Evolutionary conservation across 1,140 invertebrate genomes (phyloP).

Genomic region (Hyles euphorbiae): DNA sequence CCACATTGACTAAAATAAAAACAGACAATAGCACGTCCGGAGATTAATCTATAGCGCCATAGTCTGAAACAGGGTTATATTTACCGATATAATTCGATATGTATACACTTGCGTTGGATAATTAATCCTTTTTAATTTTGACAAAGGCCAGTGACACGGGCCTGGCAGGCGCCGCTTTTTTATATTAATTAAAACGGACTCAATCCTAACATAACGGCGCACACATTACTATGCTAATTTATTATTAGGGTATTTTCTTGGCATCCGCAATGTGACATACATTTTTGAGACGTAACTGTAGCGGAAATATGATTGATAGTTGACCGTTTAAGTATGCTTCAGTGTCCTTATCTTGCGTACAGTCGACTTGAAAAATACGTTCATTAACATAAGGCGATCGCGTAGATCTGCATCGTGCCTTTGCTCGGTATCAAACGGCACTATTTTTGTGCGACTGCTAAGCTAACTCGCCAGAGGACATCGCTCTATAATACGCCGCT

Average conservation of each 20-base stretch:
- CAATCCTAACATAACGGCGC: constrained; percentile 64
- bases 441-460: no score
- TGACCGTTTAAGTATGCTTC: constrained; percentile 46
- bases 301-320: constrained; percentile 69
- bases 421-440: no score
- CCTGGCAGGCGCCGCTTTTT: constrained; percentile 43
- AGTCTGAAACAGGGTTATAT: no score
- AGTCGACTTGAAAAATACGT: background rate
- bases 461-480: no score
- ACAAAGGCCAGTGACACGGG: constrained; percentile 53
- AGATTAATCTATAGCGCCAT: no score
- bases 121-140: constrained; percentile 14
- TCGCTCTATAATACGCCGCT: no score
- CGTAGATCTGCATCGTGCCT: background rate
- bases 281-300: constrained; percentile 70
- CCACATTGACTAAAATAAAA: no score
- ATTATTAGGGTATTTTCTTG: constrained; percentile 70
- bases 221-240: constrained; percentile 70
- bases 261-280: constrained; percentile 68
- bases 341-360: constrained; percentile 22
- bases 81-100: no score
- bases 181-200: constrained; percentile 60
- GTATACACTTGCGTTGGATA: no score
- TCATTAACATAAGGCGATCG: no score
- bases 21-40: no score